A percentile compares a stretch with the other conserved stretches of the same genome.
These are phyloP conservation scores for Drosophila serrata DNA, from an alignment of 1,140 invertebrate genomes.

Conservation along the genomic window DNA sequence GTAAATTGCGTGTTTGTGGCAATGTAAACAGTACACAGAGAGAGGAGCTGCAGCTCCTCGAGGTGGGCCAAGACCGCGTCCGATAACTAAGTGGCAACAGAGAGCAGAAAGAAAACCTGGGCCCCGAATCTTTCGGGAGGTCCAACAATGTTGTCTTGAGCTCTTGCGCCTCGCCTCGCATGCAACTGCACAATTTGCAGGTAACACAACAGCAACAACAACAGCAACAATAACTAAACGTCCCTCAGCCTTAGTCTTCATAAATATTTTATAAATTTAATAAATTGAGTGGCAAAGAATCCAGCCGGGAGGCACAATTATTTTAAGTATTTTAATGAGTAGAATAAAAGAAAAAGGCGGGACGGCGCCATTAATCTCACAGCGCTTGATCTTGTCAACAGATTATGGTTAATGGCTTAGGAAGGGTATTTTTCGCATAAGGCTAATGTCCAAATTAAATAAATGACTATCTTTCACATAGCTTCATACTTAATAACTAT, in stretches of 20 bases:
- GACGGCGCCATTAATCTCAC: not conserved
- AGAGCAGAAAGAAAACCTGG: constrained; percentile 2
- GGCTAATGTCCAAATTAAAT: constrained; percentile 8
- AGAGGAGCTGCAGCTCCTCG: no score
- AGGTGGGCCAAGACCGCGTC: constrained; percentile 28
- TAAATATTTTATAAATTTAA: constrained; percentile 55
- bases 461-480: constrained; percentile 19
- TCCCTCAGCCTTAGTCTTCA: constrained; percentile 13
- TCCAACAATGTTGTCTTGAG: constrained; percentile 36
- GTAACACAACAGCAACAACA: no score
- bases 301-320: constrained; percentile 19
- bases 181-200: constrained; percentile 40
- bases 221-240: constrained; percentile 39
- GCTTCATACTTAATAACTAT: constrained; percentile 6
- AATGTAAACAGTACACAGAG: constrained; percentile 42
- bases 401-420: constrained; percentile 18
- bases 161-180: constrained; percentile 14
- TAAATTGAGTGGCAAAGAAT: constrained; percentile 52
- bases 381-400: constrained; percentile 38
- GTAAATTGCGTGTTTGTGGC: constrained; percentile 49
- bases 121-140: constrained; percentile 37
- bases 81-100: constrained; percentile 38
- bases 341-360: constrained; percentile 15
- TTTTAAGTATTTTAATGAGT: constrained; percentile 26
- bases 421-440: not conserved